Evolutionary conservation across 2,888 invertebrate species (phyloP), one percentile per base, ranked within the genome.

Genomic region (Dascillus cervinus): DNA sequence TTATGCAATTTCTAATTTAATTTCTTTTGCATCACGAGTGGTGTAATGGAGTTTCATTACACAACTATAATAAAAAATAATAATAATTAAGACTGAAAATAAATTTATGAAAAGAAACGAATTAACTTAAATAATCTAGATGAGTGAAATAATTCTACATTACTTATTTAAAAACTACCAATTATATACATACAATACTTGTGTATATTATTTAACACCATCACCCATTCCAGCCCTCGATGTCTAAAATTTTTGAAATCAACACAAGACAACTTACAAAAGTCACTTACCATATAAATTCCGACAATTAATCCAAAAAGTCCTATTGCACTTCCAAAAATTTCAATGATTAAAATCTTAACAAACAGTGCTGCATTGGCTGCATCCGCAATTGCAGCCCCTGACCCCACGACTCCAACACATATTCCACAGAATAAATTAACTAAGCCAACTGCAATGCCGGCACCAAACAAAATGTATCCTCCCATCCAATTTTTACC

Each of bases 261-360:
- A 29, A 17, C 17, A 17, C 4, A 17, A 17, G 12, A 13, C 6
- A 14, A 10, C 6, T 5, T 10, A 17, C 12, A n/a, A n/a, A 37
- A 24, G 24, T 26, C 40, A n/a, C 44, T 54, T 58, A 75, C 75
- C 85, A 90, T 83, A 64, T 88, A 90, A 64, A 98, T 94, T 52
- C 95, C 95, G 45, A 98, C 94, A 66, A 98, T 98, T 34, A 98
- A 77, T 37, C 97, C 97, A 66, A 98, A 98, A 11, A 98, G 78
- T 58, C 98, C 98, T 60, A 98, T 97, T 55, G 97, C 98, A 56
- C 92, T 94, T 32, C 95, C 97, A 59, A 98, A 98, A 69, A 98
- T 98, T 71, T 98, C 98, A 26, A 98, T 86, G 64, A 98, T 96
- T 29, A 98, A 77, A 63, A 98, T 94, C 69, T 96, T 96, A 29